These are phyloP conservation scores for Acanthopleura granulata DNA, from an alignment of 2,888 invertebrate species.

Conservation along the genomic window DNA sequence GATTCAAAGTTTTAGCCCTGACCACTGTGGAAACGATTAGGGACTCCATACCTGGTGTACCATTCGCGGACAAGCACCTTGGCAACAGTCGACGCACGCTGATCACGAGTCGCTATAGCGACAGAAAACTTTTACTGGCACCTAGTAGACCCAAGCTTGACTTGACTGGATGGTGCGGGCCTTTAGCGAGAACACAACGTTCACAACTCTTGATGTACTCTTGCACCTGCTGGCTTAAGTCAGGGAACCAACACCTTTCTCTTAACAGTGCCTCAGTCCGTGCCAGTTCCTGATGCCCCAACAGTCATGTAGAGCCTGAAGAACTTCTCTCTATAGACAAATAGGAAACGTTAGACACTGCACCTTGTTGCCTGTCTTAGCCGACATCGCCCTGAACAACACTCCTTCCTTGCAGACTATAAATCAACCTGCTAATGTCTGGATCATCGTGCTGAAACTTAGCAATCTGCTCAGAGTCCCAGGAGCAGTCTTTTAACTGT, in stretches of 20 bases:
- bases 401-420: not conserved
- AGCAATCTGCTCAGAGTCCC: not conserved
- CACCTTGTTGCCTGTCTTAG: not conserved
- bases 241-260: constrained; percentile 12
- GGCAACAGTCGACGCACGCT: no score
- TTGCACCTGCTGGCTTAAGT: not conserved
- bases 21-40: no score
- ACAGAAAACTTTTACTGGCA: no score
- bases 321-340: not conserved
- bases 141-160: no score
- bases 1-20: no score
- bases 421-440: not conserved
- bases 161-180: no score
- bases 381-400: constrained; percentile 6
- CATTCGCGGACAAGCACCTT: no score
- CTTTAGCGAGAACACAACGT: no score
- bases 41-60: no score
- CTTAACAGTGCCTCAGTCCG: constrained; percentile 13
- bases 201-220: no score
- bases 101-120: no score
- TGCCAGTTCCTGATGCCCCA: constrained; percentile 20
- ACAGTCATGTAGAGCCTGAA: constrained; percentile 9
- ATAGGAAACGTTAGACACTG: not conserved
- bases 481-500: not conserved
- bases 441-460: not conserved